These are phyloP conservation scores for Intellagama lesueurii DNA, from an alignment of 2,797 vertebrate species.

Conservation along the genomic window DNA sequence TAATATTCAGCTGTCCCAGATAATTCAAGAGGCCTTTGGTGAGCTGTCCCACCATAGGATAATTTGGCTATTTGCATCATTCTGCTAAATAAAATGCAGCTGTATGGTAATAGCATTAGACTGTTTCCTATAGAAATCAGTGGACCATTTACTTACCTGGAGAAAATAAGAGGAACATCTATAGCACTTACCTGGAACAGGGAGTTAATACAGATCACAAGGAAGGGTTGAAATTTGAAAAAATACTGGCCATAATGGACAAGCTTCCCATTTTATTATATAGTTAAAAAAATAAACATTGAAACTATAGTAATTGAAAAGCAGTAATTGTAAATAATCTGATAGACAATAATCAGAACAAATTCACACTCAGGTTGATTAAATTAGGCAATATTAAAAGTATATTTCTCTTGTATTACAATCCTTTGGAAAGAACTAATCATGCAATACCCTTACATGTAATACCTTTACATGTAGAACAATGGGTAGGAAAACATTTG, in stretches of 20 bases:
- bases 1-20: not conserved
- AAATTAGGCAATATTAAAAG: not conserved
- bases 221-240: not conserved
- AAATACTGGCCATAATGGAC: not conserved
- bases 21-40: not conserved
- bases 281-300: conserved; percentile 2
- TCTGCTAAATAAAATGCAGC: not conserved
- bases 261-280: not conserved
- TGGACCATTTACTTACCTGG: not conserved
- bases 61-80: not conserved
- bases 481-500: not conserved
- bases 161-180: not conserved
- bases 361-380: not conserved
- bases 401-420: not conserved
- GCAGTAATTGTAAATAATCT: not conserved
- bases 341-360: not conserved
- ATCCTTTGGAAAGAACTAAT: not conserved
- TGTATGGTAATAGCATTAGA: not conserved
- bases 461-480: not conserved
- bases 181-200: not conserved
- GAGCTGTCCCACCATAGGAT: not conserved
- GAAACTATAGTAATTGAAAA: not conserved
- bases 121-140: not conserved
- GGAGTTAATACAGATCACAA: not conserved
- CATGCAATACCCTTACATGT: not conserved